These are phyloP conservation scores for Centropus unirufus DNA, from an alignment of 2,113 vertebrate species.

Conservation along the genomic window DNA sequence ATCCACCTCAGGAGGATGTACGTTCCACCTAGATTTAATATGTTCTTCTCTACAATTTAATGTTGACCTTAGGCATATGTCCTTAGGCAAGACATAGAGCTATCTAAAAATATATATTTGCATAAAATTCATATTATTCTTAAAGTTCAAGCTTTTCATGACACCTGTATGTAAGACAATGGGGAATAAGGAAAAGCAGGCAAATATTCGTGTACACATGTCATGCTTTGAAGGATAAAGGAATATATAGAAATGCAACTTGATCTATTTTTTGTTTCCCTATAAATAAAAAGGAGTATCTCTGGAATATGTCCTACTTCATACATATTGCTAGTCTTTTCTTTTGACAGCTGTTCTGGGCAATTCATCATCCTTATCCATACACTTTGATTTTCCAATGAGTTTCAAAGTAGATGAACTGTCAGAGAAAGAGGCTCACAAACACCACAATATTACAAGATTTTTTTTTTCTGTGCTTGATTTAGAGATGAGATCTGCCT, in stretches of 20 bases:
- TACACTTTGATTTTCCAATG: neutral
- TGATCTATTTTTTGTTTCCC: neutral
- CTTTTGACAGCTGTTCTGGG: neutral
- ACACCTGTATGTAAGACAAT: neutral
- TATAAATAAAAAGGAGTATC: neutral
- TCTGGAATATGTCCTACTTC: neutral
- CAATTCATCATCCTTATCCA: neutral
- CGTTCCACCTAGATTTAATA: neutral
- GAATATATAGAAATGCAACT: rapidly evolving
- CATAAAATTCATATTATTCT: neutral
- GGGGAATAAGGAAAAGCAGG: neutral
- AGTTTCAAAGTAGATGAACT: neutral
- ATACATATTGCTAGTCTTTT: neutral
- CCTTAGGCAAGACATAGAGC: neutral
- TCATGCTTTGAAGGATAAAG: neutral
- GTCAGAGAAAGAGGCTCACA: neutral
- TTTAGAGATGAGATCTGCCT: neutral
- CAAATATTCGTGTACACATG: rapidly evolving
- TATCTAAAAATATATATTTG: neutral
- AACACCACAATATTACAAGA: neutral
- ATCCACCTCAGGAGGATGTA: neutral
- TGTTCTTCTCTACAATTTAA: neutral
- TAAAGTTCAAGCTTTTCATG: neutral
- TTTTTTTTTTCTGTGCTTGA: neutral
- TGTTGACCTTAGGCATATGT: neutral